These are phyloP conservation scores for Eurystomus gularis DNA, from an alignment of 2,113 vertebrate species.

Conservation along the genomic window DNA sequence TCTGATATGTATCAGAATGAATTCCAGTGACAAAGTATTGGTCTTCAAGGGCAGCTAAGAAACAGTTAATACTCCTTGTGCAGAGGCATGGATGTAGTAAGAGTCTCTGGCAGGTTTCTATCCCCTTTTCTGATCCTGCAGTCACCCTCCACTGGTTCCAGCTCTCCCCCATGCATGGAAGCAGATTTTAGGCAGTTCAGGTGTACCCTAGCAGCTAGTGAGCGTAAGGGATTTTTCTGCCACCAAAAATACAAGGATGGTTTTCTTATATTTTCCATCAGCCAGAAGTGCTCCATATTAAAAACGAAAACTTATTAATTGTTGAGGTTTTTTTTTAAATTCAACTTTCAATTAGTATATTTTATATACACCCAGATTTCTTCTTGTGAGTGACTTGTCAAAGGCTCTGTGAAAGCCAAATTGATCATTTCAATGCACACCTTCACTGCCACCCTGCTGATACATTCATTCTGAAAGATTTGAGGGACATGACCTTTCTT, in stretches of 20 bases:
- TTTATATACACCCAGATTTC: neutral
- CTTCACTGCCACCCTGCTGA: neutral
- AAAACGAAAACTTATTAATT: neutral
- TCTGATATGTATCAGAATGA: neutral
- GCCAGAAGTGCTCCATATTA: neutral
- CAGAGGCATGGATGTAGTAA: neutral
- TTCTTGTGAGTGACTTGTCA: neutral
- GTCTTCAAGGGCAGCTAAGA: neutral
- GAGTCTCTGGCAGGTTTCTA: neutral
- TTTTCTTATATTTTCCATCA: neutral
- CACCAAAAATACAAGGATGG: neutral
- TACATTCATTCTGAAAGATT: neutral
- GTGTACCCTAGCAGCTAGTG: neutral
- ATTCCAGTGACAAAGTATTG: neutral
- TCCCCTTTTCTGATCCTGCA: neutral
- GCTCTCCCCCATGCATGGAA: accelerated
- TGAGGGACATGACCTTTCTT: neutral
- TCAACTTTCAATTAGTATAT: neutral
- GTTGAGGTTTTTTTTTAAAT: neutral
- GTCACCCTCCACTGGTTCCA: neutral
- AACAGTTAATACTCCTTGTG: neutral
- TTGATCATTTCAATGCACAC: neutral
- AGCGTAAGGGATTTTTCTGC: neutral
- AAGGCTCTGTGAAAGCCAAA: neutral
- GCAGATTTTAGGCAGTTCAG: neutral